Evolutionary conservation across 2,797 vertebrate species (phyloP).

Genomic region (Siniperca obscura): DNA sequence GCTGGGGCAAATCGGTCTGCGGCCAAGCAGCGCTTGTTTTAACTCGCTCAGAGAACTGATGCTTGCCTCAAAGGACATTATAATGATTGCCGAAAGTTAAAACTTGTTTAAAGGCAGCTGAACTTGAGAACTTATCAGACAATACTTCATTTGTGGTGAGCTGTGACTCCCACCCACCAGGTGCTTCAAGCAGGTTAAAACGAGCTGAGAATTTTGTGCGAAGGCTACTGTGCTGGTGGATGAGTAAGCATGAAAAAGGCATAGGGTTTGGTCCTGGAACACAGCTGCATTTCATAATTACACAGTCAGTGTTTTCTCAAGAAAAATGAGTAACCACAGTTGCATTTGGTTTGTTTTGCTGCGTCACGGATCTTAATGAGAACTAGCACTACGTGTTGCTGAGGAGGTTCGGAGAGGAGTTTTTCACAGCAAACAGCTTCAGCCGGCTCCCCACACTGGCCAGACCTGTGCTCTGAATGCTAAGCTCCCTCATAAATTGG

Average conservation of each 20-base stretch:
- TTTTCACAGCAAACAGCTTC: slow-evolving; percentile 35
- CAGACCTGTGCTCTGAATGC: slow-evolving; percentile 61
- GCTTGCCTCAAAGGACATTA: slow-evolving; percentile 22
- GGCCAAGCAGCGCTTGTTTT: slow-evolving; percentile 36
- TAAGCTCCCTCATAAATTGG: slow-evolving; percentile 70
- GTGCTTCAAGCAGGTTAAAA: slow-evolving; percentile 10
- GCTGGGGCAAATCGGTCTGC: slow-evolving; percentile 25
- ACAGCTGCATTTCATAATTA: slow-evolving; percentile 28
- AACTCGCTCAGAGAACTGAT: slow-evolving; percentile 4
- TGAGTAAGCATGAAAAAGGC: slow-evolving; percentile 12
- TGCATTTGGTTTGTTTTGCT: slow-evolving; percentile 13
- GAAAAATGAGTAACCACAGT: slow-evolving; percentile 20
- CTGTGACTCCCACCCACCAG: slow-evolving; percentile 20
- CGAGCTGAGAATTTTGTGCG: background rate
- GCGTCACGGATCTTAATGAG: slow-evolving; percentile 6
- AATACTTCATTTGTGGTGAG: background rate
- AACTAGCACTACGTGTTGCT: slow-evolving; percentile 2
- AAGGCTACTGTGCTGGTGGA: background rate
- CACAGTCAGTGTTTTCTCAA: slow-evolving; percentile 12
- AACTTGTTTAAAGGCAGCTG: slow-evolving; percentile 25
- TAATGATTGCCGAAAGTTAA: slow-evolving; percentile 24
- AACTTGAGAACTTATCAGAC: slow-evolving; percentile 14
- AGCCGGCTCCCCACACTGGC: slow-evolving; percentile 16
- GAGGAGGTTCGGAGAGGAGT: background rate
- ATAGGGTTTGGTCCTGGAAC: background rate